Conservation (phyloP, 2,888 invertebrate species). For the Odontomyia ornata region DNA sequence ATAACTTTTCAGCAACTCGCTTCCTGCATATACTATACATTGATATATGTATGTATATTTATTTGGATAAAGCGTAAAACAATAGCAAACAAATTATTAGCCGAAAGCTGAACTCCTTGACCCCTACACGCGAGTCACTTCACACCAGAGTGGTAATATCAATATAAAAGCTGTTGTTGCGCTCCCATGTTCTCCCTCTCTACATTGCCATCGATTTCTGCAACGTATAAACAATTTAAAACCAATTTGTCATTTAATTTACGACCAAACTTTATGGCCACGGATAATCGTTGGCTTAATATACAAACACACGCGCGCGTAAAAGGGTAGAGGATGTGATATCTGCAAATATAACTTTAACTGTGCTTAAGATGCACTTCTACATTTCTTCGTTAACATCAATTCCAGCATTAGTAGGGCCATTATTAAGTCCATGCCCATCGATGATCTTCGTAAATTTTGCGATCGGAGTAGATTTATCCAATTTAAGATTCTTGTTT, state of each 20-base stretch:
- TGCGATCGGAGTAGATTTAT: background rate
- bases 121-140: slow-evolving; percentile 39
- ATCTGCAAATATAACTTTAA: slow-evolving; percentile 26
- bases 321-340: slow-evolving; percentile 9
- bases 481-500: background rate
- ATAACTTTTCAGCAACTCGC: too few species aligned
- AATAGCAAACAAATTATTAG: slow-evolving; percentile 38
- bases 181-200: slow-evolving; percentile 22
- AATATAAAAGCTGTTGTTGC: slow-evolving; percentile 14
- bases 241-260: slow-evolving; percentile 56
- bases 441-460: slow-evolving; percentile 31
- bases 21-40: too few species aligned
- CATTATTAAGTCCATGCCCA: slow-evolving; percentile 44
- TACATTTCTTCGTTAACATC: slow-evolving; percentile 15
- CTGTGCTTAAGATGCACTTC: background rate
- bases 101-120: slow-evolving; percentile 34
- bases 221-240: slow-evolving; percentile 54
- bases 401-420: slow-evolving; percentile 30
- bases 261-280: slow-evolving; percentile 53
- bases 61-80: slow-evolving; percentile 2
- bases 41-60: too few species aligned
- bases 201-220: slow-evolving; percentile 49
- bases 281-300: slow-evolving; percentile 49
- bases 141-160: slow-evolving; percentile 29
- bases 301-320: slow-evolving; percentile 42